Percentiles rank a stretch among this genome's conserved stretches.
Evolutionary conservation across 2,797 vertebrate species (phyloP).

Genomic region (Serranus cabrilla): DNA sequence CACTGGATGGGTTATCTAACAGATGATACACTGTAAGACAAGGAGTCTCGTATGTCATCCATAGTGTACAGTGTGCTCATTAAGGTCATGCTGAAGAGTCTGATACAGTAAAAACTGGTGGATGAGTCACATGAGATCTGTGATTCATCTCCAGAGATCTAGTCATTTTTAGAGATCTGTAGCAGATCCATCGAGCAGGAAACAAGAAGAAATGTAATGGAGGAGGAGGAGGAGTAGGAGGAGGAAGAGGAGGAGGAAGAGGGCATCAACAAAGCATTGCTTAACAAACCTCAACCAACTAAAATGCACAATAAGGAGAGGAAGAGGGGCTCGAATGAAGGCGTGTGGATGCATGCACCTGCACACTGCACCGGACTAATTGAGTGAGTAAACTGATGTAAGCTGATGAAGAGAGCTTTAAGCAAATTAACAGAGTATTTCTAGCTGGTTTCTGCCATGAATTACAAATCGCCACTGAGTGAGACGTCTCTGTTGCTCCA

Average conservation of each 20-base stretch:
- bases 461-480: constrained; percentile 19
- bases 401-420: constrained; percentile 25
- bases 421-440: constrained; percentile 29
- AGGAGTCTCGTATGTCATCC: constrained; percentile 20
- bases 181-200: constrained; percentile 53
- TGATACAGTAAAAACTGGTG: constrained; percentile 39
- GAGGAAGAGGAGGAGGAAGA: constrained; percentile 17
- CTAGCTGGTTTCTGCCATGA: constrained; percentile 17
- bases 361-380: constrained; percentile 49
- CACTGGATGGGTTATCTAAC: constrained; percentile 17
- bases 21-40: constrained; percentile 34
- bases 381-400: constrained; percentile 40
- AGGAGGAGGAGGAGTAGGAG: constrained; percentile 3
- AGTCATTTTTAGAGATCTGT: constrained; percentile 43
- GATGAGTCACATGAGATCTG: constrained; percentile 55
- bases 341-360: constrained; percentile 63
- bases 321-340: constrained; percentile 22
- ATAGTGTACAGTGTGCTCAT: constrained; percentile 30
- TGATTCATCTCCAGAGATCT: constrained; percentile 55
- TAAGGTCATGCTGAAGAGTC: constrained; percentile 52
- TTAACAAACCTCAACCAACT: constrained; percentile 47
- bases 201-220: constrained; percentile 41
- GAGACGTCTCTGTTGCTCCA: constrained; percentile 24
- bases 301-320: constrained; percentile 38
- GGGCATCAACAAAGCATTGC: constrained; percentile 26